Percentiles rank a stretch among this genome's conserved stretches.
phyloP scores from a whole-genome alignment of 2,797 vertebrate species.

The Pantherophis alleghaniensis region DNA sequence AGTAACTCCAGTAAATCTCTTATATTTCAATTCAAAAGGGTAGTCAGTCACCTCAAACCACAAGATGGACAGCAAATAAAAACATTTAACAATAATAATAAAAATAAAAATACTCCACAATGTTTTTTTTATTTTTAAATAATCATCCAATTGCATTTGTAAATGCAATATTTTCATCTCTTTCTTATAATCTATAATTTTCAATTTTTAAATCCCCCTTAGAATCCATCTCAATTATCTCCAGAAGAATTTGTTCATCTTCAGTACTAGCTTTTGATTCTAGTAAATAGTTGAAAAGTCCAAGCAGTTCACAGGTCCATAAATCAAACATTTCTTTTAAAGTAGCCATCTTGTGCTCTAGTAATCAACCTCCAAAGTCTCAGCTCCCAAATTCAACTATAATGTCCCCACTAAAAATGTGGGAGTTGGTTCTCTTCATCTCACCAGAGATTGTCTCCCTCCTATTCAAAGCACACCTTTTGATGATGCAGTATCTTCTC shows the following conservation, averaged over 20 bases:
- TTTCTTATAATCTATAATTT: background rate
- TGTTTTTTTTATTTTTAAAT: too few species aligned
- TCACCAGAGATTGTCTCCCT: background rate
- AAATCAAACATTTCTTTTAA: background rate
- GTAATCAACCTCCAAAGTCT: background rate
- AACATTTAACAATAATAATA: background rate
- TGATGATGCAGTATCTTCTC: background rate
- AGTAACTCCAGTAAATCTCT: background rate
- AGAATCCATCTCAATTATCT: background rate
- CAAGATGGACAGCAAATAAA: background rate
- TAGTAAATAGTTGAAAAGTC: background rate
- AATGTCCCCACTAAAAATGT: background rate
- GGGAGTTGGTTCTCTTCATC: background rate
- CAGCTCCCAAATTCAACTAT: background rate
- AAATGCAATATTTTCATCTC: background rate
- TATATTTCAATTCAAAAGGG: background rate
- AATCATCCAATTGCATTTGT: background rate
- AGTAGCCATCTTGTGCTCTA: background rate
- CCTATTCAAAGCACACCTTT: background rate
- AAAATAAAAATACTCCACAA: too few species aligned
- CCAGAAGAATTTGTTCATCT: background rate
- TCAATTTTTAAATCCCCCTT: background rate
- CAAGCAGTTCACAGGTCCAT: background rate
- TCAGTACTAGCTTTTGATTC: background rate
- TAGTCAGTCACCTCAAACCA: background rate